Conservation (phyloP, 1,140 invertebrate genomes). For the Drosophila kepulauana region DNA sequence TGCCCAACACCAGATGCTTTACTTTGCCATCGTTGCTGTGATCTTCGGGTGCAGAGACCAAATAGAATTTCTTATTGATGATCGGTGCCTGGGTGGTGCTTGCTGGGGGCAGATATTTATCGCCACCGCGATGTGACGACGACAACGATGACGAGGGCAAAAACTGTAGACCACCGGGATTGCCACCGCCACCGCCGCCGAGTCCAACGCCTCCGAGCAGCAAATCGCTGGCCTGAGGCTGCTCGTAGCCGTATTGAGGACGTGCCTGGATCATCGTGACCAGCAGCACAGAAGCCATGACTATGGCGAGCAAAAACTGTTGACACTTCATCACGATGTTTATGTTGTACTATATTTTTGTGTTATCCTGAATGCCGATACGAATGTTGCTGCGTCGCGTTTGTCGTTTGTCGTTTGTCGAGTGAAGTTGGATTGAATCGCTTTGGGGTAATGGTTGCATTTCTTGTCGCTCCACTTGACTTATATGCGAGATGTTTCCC, state of each 20-base stretch:
- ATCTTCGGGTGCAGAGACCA: slow-evolving; percentile 82
- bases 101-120: slow-evolving; percentile 78
- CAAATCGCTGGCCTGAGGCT: slow-evolving; percentile 48
- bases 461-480: slow-evolving; percentile 73
- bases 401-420: slow-evolving; percentile 22
- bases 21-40: slow-evolving; percentile 67
- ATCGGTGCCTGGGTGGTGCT: slow-evolving; percentile 74
- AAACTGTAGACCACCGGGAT: slow-evolving; percentile 1
- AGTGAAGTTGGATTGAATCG: slow-evolving; percentile 46
- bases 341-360: slow-evolving; percentile 41
- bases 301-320: slow-evolving; percentile 35
- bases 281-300: slow-evolving; percentile 35
- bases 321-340: slow-evolving; percentile 2
- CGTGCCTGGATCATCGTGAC: slow-evolving; percentile 46
- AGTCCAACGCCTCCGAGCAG: slow-evolving; percentile 27
- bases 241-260: slow-evolving; percentile 78
- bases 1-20: slow-evolving; percentile 82
- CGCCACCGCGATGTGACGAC: slow-evolving; percentile 66
- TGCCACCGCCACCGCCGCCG: slow-evolving; percentile 16
- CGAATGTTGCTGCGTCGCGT: slow-evolving; percentile 44
- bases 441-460: slow-evolving; percentile 76
- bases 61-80: slow-evolving; percentile 83
- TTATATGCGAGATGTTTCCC: slow-evolving; percentile 70
- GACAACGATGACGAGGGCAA: slow-evolving; percentile 38
- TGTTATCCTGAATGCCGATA: not conserved